Evolutionary conservation across 2,797 vertebrate genomes (phyloP).

Genomic region (Lepilemur ruficaudatus): DNA sequence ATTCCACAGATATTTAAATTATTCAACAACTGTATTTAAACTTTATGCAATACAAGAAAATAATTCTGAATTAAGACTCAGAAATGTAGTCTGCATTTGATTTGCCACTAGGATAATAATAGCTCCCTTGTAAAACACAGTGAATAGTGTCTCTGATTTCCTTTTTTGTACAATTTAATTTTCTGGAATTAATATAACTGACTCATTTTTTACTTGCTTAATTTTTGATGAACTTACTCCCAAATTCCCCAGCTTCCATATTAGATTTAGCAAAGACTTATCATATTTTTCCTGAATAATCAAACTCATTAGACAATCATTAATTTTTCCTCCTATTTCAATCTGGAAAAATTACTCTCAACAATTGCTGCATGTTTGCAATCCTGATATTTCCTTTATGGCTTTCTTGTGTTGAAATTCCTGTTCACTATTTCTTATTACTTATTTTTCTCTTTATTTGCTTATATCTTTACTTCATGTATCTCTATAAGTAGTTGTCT

Average conservation of each 20-base stretch:
- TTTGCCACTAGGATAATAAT: not conserved
- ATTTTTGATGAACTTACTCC: not conserved
- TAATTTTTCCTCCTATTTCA: not conserved
- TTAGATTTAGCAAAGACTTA: not conserved
- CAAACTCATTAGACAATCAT: not conserved
- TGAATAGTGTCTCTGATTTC: not conserved
- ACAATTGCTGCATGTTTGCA: not conserved
- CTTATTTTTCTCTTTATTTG: not conserved
- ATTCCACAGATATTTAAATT: not conserved
- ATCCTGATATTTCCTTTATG: not conserved
- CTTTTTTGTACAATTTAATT: not conserved
- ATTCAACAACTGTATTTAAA: not conserved
- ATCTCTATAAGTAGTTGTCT: not conserved
- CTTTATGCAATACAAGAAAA: not conserved
- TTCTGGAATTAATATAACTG: not conserved
- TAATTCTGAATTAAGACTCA: not conserved
- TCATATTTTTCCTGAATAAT: not conserved
- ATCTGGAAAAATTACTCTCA: not conserved
- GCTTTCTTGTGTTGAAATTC: not conserved
- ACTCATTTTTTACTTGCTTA: not conserved
- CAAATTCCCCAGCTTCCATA: not conserved
- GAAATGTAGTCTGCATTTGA: not conserved
- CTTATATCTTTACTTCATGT: not conserved
- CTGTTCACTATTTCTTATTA: not conserved
- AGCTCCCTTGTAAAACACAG: not conserved